Conservation (phyloP, 2,113 vertebrate genomes). For the Gila orcuttii region DNA sequence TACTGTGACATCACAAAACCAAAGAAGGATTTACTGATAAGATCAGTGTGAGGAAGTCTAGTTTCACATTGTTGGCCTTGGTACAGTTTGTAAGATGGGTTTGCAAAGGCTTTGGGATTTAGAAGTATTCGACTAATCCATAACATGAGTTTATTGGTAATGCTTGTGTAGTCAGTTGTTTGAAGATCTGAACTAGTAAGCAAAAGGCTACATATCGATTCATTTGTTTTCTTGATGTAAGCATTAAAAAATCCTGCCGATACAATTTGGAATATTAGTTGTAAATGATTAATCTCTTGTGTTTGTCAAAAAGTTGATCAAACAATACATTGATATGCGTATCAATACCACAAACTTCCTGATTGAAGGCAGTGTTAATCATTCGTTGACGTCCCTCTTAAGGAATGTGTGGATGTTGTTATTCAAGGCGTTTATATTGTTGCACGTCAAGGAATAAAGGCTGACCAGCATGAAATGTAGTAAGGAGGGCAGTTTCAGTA, state of each 20-base stretch:
- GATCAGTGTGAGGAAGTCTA: neutral
- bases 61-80: neutral
- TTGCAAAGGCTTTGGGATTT: neutral
- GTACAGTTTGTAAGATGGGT: neutral
- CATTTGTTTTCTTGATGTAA: neutral
- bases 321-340: neutral
- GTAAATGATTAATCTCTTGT: neutral
- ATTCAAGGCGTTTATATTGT: conserved; percentile 10
- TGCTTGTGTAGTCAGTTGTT: neutral
- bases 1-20: neutral
- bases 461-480: conserved; percentile 16
- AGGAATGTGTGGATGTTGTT: conserved; percentile 28
- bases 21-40: neutral
- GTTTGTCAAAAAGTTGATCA: neutral
- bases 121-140: neutral
- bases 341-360: neutral
- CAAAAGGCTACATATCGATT: neutral
- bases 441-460: neutral
- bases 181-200: neutral
- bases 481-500: neutral
- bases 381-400: neutral
- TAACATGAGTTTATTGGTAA: neutral
- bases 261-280: neutral
- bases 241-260: neutral
- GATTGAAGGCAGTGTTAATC: neutral